Percentiles rank a stretch among this genome's conserved stretches.
Evolutionary conservation across 2,797 vertebrate genomes (phyloP).

Genomic region (Dallia pectoralis): DNA sequence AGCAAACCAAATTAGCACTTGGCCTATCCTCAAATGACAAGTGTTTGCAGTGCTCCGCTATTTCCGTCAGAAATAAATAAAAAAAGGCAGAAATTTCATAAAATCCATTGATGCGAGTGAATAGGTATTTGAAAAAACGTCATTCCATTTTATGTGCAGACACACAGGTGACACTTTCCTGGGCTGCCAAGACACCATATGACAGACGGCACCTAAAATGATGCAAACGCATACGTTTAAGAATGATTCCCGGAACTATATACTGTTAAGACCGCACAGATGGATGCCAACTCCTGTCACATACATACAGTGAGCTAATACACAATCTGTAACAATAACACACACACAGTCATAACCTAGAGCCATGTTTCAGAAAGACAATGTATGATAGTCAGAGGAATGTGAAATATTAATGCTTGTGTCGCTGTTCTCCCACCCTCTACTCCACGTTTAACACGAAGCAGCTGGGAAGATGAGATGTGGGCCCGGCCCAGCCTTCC

Average conservation of each 20-base stretch:
- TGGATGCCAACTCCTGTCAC: constrained; percentile 79
- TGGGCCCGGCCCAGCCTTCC: constrained; percentile 78
- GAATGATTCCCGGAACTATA: not conserved
- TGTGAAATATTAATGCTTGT: constrained; percentile 84
- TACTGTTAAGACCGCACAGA: constrained; percentile 67
- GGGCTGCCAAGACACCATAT: no score
- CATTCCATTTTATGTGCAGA: not conserved
- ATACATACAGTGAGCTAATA: no score
- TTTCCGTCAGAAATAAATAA: constrained; percentile 45
- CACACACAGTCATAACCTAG: constrained; percentile 79
- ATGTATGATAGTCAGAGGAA: constrained; percentile 78
- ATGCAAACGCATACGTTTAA: not conserved
- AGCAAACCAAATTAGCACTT: constrained; percentile 49
- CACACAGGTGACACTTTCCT: not conserved
- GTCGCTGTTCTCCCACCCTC: constrained; percentile 82
- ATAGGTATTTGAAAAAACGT: not conserved
- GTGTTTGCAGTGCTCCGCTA: constrained; percentile 65
- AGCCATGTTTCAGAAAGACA: constrained; percentile 83
- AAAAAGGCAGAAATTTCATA: not conserved
- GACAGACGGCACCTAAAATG: not conserved
- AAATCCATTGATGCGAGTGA: not conserved
- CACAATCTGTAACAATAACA: no score
- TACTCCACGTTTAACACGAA: constrained; percentile 84
- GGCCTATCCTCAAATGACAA: constrained; percentile 50
- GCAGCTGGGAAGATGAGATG: constrained; percentile 84